Evolutionary conservation across 2,113 vertebrate genomes (phyloP), one percentile per base, ranked within the genome.

Genomic region (Puffinus mauretanicus): DNA sequence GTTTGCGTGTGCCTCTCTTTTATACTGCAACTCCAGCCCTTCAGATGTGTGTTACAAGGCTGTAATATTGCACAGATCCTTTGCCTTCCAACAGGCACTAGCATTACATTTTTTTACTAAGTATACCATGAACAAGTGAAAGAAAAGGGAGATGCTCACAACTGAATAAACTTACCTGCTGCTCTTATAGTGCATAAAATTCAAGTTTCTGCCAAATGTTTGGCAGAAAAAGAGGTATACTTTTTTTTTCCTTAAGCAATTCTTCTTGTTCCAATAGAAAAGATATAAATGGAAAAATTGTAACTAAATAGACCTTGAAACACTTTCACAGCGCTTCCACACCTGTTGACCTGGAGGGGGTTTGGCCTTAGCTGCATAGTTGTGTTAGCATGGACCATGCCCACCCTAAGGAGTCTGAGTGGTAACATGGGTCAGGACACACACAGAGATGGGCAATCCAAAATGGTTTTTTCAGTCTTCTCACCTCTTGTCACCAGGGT

Each of bases 1-100:
- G 91, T 91, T 90, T 95, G 87, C 11, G 4, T 94, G 79, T 89
- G 89, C 82, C 82, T 97, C 92, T 91, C 85, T 94, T 88, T 96
- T 32, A 60, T 62, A 29, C 81, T 86, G 70, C 76, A 97, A n/a
- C 90, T 64, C 89, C 93, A 89, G 66, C 73, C 83, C 62, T 91
- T 96, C 88, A 55, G 34, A 91, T 95, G 65, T 89, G 86, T 82
- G 67, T 97, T 80, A 90, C 47, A 55, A 93, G 77, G 77, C 64
- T 86, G 73, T 75, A 92, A 92, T 14, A n/a, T 40, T 49, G 82
- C 92, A 88, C 44, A 87, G 76, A 92, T 60, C 62, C 55, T 94
- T 61, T 82, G 42, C 81, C 62, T 95, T 94, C 81, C 52, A 83
- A 44, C 66, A 42, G 60, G 66, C 83, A 61, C 36, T 73, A 60